Evolutionary conservation across 2,113 vertebrate genomes (phyloP).

Genomic region (Podarcis raffonei): DNA sequence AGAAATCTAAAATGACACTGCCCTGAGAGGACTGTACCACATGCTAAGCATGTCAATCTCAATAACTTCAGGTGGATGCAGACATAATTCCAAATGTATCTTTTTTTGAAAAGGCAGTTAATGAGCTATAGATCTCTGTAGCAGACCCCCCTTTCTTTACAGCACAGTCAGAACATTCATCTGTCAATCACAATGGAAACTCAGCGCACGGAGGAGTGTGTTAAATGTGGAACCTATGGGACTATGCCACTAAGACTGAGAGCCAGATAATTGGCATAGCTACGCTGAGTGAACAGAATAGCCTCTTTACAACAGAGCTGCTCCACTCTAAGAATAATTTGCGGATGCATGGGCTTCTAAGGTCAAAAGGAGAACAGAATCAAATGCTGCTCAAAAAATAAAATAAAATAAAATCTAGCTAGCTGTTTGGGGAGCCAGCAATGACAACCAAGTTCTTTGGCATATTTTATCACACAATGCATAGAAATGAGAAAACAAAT

Average conservation of each 20-base stretch:
- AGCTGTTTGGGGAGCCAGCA: neutral
- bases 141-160: neutral
- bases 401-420: neutral
- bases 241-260: neutral
- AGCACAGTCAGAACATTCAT: neutral
- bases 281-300: slow-evolving; percentile 19
- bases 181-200: slow-evolving; percentile 12
- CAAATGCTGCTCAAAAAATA: neutral
- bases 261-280: slow-evolving; percentile 18
- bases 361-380: slow-evolving; percentile 4
- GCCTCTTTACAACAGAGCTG: neutral
- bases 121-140: neutral
- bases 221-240: slow-evolving; percentile 10
- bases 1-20: neutral
- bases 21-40: neutral
- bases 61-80: neutral
- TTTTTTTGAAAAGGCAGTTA: neutral
- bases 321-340: slow-evolving; percentile 20
- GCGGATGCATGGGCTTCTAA: slow-evolving; percentile 1
- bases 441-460: neutral
- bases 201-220: neutral
- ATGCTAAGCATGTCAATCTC: no score
- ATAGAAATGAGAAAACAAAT: neutral
- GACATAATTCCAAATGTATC: neutral
- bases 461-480: neutral